A percentile compares a stretch with the other conserved stretches of the same genome.
phyloP scores from a whole-genome alignment of 2,888 invertebrate genomes.

The Dryomyza anilis region DNA sequence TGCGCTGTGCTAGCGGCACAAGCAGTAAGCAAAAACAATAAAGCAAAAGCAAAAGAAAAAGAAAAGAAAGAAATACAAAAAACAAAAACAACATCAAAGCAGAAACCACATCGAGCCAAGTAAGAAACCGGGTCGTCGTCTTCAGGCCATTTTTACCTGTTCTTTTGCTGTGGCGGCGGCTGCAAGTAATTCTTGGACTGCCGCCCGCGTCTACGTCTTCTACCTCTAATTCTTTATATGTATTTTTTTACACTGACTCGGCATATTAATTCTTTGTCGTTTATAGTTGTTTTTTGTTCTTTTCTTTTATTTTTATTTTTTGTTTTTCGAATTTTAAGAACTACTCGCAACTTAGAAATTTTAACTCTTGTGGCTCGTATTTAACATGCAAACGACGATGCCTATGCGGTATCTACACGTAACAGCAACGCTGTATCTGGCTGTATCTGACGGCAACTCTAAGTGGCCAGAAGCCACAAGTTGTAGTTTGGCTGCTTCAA shows the following conservation, averaged over 20 bases:
- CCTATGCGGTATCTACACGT: too few species aligned
- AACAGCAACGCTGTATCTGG: not conserved
- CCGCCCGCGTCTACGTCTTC: not conserved
- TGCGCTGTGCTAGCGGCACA: not conserved
- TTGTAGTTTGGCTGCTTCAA: slow-evolving; percentile 18
- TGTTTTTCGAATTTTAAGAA: not conserved
- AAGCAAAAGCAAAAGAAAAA: not conserved
- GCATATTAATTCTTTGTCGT: slow-evolving; percentile 3
- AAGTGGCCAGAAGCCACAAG: slow-evolving; percentile 25
- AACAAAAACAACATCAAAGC: not conserved
- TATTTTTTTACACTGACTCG: not conserved
- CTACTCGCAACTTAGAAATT: slow-evolving; percentile 6
- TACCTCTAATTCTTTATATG: not conserved
- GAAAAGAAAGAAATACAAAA: not conserved
- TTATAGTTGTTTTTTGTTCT: not conserved
- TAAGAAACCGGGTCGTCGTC: slow-evolving; percentile 24
- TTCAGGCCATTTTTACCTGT: slow-evolving; percentile 22
- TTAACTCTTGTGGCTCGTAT: slow-evolving; percentile 15
- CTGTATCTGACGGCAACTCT: not conserved
- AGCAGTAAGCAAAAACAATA: not conserved
- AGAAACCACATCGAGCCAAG: too few species aligned
- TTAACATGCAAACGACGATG: slow-evolving; percentile 3
- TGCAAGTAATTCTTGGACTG: not conserved
- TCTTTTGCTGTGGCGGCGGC: not conserved
- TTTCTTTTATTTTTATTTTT: not conserved